These are phyloP conservation scores for Macroramphosus scolopax DNA, from an alignment of 2,797 vertebrate genomes.

Conservation along the genomic window DNA sequence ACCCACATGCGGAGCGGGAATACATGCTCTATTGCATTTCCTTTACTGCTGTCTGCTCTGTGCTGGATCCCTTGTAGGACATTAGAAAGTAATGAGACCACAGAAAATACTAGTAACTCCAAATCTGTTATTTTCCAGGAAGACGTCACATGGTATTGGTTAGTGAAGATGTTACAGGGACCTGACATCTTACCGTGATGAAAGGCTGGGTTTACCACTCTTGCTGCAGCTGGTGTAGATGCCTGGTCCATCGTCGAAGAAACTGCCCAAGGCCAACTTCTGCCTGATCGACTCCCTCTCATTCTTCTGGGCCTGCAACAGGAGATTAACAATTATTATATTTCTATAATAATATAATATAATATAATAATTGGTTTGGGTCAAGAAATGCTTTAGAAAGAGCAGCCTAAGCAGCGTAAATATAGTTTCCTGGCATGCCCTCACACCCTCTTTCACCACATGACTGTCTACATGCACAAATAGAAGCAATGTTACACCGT, in stretches of 20 bases:
- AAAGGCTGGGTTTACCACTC: slow-evolving; percentile 97
- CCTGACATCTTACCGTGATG: slow-evolving; percentile 86
- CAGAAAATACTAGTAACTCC: not conserved
- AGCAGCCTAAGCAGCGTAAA: slow-evolving; percentile 12
- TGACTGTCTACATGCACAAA: slow-evolving; percentile 11
- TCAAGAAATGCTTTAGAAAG: too few relatives aligned
- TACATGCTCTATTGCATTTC: too few relatives aligned
- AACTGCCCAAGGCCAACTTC: slow-evolving; percentile 97
- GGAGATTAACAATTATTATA: slow-evolving; percentile 12
- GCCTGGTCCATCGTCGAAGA: slow-evolving; percentile 98
- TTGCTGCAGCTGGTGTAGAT: slow-evolving; percentile 98
- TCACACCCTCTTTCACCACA: not conserved
- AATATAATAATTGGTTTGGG: too few relatives aligned
- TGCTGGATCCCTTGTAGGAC: too few relatives aligned
- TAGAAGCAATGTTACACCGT: slow-evolving; percentile 5
- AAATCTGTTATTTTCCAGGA: too few relatives aligned
- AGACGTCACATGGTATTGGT: slow-evolving; percentile 13
- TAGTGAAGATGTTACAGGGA: not conserved
- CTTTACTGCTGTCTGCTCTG: too few relatives aligned
- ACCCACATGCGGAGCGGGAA: too few relatives aligned
- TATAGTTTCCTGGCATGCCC: slow-evolving; percentile 7
- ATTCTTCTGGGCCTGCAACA: slow-evolving; percentile 94
- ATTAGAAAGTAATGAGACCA: not conserved
- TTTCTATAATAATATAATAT: too few relatives aligned
- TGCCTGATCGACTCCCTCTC: slow-evolving; percentile 98